phyloP scores from a whole-genome alignment of 1,140 invertebrate species.

The Listronotus oregonensis region DNA sequence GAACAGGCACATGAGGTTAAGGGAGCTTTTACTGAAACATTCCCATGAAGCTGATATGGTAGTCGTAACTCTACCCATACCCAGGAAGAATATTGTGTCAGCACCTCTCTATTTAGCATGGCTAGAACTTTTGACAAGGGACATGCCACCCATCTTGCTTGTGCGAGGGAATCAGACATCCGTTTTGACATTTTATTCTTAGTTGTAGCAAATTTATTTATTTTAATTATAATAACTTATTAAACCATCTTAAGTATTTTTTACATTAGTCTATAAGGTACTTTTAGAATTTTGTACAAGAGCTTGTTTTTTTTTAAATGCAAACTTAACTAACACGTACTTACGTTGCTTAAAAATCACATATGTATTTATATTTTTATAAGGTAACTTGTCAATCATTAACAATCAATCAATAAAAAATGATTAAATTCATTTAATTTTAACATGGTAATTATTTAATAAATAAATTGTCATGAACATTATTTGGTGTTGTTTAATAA shows the following conservation, averaged over 20 bases:
- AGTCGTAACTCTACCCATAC: conserved; percentile 94
- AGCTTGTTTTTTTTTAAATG: too few relatives aligned
- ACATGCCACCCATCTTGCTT: conserved; percentile 89
- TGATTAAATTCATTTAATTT: too few relatives aligned
- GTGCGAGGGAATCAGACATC: conserved; percentile 94
- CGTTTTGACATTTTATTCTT: conserved; percentile 97
- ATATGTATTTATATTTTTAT: too few relatives aligned
- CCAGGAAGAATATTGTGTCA: conserved; percentile 84
- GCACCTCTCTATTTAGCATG: conserved; percentile 92
- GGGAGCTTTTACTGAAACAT: conserved; percentile 85
- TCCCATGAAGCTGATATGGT: conserved; percentile 85
- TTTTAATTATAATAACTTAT: not conserved
- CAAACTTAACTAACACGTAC: too few relatives aligned
- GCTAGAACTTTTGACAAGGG: conserved; percentile 87
- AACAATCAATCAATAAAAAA: too few relatives aligned
- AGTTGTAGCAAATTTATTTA: not conserved
- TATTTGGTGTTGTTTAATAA: too few relatives aligned
- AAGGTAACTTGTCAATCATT: too few relatives aligned
- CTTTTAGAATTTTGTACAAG: too few relatives aligned
- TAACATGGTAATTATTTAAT: too few relatives aligned
- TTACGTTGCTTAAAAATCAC: too few relatives aligned
- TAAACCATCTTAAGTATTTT: not conserved
- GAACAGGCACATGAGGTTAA: conserved; percentile 84
- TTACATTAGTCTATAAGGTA: not conserved
- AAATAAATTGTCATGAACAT: too few relatives aligned